Percentiles rank a stretch among this genome's conserved stretches.
These are phyloP conservation scores for Epinotia brunnichana DNA, from an alignment of 2,888 invertebrate species.

Conservation along the genomic window DNA sequence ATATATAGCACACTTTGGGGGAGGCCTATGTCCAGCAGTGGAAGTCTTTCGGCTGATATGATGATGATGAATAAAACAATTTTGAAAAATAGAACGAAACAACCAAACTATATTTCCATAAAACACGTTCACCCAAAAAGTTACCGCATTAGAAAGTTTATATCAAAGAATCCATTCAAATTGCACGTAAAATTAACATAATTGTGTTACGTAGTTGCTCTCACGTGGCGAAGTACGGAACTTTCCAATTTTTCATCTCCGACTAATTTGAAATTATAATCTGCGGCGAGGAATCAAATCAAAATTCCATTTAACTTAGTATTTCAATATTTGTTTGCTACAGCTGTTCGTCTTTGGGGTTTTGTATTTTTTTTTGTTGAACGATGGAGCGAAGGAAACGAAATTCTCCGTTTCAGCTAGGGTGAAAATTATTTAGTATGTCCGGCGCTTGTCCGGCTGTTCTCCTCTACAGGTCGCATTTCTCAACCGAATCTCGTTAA, in stretches of 20 bases:
- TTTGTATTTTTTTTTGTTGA: background rate
- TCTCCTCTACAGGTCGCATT: too few species aligned
- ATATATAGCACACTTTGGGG: too few species aligned
- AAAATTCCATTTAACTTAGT: slow-evolving; percentile 81
- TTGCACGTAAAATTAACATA: slow-evolving; percentile 36
- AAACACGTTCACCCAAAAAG: slow-evolving; percentile 11
- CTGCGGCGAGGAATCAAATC: slow-evolving; percentile 79
- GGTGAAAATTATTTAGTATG: too few species aligned
- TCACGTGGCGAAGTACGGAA: slow-evolving; percentile 54
- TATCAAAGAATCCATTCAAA: slow-evolving; percentile 32
- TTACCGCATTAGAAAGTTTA: slow-evolving; percentile 25
- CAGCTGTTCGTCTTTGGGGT: slow-evolving; percentile 32
- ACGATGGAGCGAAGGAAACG: too few species aligned
- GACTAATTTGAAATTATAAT: slow-evolving; percentile 83
- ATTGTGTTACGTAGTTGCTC: slow-evolving; percentile 32
- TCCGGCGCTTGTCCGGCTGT: too few species aligned
- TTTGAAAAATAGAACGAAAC: background rate
- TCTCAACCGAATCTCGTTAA: too few species aligned
- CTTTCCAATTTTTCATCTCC: slow-evolving; percentile 81
- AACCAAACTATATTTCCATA: background rate
- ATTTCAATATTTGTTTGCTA: slow-evolving; percentile 77
- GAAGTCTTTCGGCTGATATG: too few species aligned
- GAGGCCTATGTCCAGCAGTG: too few species aligned
- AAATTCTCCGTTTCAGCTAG: too few species aligned
- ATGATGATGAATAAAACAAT: too few species aligned